Evolutionary conservation across 1,140 invertebrate species (phyloP), one percentile per base, ranked within the genome.

Genomic region (Musca vetustissima): DNA sequence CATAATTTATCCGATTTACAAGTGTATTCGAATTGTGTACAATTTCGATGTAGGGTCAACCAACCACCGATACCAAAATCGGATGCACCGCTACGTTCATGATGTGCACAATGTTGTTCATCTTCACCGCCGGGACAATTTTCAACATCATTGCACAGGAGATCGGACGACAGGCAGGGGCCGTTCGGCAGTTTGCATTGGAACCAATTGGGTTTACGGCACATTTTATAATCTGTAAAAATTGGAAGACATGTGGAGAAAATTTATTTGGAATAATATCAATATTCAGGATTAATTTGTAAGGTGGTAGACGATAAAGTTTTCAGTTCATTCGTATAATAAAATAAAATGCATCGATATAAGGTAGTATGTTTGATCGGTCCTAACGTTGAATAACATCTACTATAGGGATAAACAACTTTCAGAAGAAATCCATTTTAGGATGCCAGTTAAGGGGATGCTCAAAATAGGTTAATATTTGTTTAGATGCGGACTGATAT

Each of bases 1-100:
- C 94, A 96, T 6, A 85, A 85, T 19, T 85, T 84, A 71, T 88
- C 85, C 47, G 70, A 55, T 21, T 84, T 77, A 61, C 89, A 91
- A 28, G 84, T 84, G 70, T 86, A 90, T 57, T 86, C 80, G 1
- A 77, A 72, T 2, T 85, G 74, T 14, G 80, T 71, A 24, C 78
- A 85, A 66, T 87, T 87, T 36, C 77, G 73, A 66, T 68, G 17
- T 14, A 28, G 3, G 14, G 47, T 24, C 49, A 64, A 43, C 55
- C 66, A 71, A 14, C 25, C 65, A 61, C 43, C 68, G 13, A 47
- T 69, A 22, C 49, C 67, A 22, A 67, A 24, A 28, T 64, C 66
- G 19, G 28, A n/a, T 48, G 1, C 28, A 25, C 61, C 47, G 55
- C 50, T 0, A 36, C 48, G 4, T 68, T 4, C 57, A 11, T 69